Evolutionary conservation across 2,888 invertebrate genomes (phyloP).

Genomic region (Amphiduros pacificus): DNA sequence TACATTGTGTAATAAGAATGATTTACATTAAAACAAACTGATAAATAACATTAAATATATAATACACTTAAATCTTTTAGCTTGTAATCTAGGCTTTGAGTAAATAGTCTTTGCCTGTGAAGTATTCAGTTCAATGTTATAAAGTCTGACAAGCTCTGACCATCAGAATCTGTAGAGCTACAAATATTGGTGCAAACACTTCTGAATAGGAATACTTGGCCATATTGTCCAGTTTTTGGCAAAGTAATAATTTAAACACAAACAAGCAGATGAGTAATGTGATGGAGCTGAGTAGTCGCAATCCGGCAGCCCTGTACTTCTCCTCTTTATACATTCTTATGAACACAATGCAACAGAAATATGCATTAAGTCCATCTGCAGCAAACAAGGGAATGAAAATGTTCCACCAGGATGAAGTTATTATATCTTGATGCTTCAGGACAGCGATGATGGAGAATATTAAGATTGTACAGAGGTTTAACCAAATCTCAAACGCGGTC

Average conservation of each 20-base stretch:
- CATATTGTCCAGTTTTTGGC: constrained; percentile 82
- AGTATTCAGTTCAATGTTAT: constrained; percentile 62
- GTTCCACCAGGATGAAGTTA: constrained; percentile 77
- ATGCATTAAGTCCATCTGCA: constrained; percentile 88
- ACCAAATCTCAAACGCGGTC: constrained; percentile 93
- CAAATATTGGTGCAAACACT: constrained; percentile 88
- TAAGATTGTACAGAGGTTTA: constrained; percentile 80
- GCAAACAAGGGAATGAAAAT: constrained; percentile 90
- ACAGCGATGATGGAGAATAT: constrained; percentile 83
- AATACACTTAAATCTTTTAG: too few relatives aligned
- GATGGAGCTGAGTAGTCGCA: constrained; percentile 80
- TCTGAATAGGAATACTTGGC: constrained; percentile 85
- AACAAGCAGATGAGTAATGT: constrained; percentile 81
- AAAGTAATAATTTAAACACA: constrained; percentile 87
- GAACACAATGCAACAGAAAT: constrained; percentile 93
- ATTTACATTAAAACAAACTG: too few relatives aligned
- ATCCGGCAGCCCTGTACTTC: constrained; percentile 70
- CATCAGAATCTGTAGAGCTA: constrained; percentile 84
- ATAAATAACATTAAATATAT: too few relatives aligned
- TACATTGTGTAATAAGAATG: too few relatives aligned
- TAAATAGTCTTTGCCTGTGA: too few relatives aligned
- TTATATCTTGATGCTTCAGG: constrained; percentile 72
- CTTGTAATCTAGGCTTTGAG: too few relatives aligned
- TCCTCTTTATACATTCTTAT: constrained; percentile 85
- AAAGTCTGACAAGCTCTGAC: constrained; percentile 89